phyloP scores from a whole-genome alignment of 2,797 vertebrate species.

The Cephalopachus bancanus region DNA sequence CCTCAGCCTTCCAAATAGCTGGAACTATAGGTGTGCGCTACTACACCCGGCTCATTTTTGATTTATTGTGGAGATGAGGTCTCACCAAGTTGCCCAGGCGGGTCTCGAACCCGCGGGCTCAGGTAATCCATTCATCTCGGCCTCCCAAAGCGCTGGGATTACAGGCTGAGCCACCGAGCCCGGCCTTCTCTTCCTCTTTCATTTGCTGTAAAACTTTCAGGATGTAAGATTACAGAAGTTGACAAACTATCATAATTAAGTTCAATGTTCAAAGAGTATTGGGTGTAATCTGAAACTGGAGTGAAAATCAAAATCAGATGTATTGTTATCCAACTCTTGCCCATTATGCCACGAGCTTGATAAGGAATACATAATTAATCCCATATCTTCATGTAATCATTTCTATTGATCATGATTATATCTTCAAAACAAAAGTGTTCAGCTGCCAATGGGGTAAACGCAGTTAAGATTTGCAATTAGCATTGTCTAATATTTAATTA shows the following conservation, averaged over 20 bases:
- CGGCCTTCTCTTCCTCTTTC: background rate
- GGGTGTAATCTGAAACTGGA: background rate
- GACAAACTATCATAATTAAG: background rate
- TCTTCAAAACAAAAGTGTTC: background rate
- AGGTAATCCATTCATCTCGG: no score
- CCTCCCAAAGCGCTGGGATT: no score
- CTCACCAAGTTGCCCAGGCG: no score
- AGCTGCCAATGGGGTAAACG: background rate
- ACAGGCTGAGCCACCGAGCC: no score
- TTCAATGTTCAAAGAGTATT: background rate
- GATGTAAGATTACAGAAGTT: background rate
- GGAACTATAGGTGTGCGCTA: no score
- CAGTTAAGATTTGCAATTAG: background rate
- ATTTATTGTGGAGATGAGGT: no score
- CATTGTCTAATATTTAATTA: background rate
- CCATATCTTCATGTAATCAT: background rate
- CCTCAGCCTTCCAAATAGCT: no score
- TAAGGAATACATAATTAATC: background rate
- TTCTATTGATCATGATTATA: background rate
- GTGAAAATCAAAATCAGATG: background rate
- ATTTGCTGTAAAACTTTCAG: background rate
- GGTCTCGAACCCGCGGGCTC: no score
- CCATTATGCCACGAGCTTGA: background rate
- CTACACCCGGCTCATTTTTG: no score
- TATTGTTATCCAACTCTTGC: background rate